Evolutionary conservation across 2,113 vertebrate species (phyloP), one percentile per base, ranked within the genome.

Genomic region (Prinia subflava): DNA sequence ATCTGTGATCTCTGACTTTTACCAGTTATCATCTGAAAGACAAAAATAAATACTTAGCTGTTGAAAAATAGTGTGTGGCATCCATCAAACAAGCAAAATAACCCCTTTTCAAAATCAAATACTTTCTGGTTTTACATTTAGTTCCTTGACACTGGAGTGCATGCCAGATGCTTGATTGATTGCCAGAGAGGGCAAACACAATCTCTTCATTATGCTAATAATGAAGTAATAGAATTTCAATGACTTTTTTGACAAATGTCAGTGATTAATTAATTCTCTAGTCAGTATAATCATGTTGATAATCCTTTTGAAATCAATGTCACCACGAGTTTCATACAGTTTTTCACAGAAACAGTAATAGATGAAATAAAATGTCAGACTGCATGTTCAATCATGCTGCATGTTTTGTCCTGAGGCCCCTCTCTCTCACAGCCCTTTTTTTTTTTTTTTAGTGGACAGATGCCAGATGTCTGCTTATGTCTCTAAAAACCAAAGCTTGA

Each of bases 151-250:
- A 69, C 81, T 90, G 59, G 33, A 96, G 77, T 90, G n/a, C 27
- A 80, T 84, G 23, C 15, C 81, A 75, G 62, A 47, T 68, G 75
- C 39, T 78, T 94, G 94, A 96, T 70, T 97, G 96, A 95, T 84
- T 97, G 92, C 62, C 67, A 74, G 65, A 71, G 89, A 95, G 47
- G 60, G 87, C 57, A 97, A 96, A 93, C 80, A 89, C 25, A 59
- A 84, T 87, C 93, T 94, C 89, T 95, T 94, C 90, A 89, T 96
- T 94, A 96, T 94, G 90, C 44, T 94, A 96, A 96, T 96, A 96
- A 90, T 62, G 62, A 84, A 95, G 76, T 69, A 94, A 87, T 56
- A 96, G 95, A 92, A 95, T 89, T 95, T 92, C 55, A 93, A 80
- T 95, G 28, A 88, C 70, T 83, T 77, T 62, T 95, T 89, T 93